These are phyloP conservation scores for Strix occidentalis DNA, from an alignment of 2,797 vertebrate species.

Conservation along the genomic window DNA sequence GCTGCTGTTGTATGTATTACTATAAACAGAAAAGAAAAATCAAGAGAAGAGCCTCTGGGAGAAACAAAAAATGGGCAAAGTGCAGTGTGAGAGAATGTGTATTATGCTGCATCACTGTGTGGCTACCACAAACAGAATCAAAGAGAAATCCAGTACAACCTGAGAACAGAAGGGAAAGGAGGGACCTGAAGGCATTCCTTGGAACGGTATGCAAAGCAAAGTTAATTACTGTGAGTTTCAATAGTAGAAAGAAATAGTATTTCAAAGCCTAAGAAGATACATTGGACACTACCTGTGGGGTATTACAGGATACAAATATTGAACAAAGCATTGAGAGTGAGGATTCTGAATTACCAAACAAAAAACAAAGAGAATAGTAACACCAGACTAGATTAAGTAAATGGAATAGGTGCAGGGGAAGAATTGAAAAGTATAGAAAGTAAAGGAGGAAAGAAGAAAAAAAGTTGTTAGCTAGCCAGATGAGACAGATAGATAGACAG, in stretches of 20 bases:
- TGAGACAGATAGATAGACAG: neutral
- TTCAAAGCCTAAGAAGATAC: neutral
- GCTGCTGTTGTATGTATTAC: conserved; percentile 10
- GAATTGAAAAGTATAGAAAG: neutral
- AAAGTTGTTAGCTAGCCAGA: neutral
- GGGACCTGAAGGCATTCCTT: neutral
- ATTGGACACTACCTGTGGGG: neutral
- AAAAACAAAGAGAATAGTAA: neutral
- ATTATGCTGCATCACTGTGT: neutral
- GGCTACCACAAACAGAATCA: neutral
- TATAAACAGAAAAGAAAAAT: neutral
- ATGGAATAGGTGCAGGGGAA: neutral
- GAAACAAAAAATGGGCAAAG: neutral
- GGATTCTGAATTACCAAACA: neutral
- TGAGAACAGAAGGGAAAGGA: neutral
- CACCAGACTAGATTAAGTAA: neutral
- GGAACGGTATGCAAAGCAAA: neutral
- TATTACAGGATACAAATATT: neutral
- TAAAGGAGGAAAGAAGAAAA: neutral
- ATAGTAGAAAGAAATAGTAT: neutral
- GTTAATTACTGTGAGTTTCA: conserved; percentile 16
- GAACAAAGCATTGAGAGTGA: neutral
- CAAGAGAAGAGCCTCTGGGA: neutral
- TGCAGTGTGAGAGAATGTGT: neutral
- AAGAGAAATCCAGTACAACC: neutral